Percentiles rank a stretch among this genome's conserved stretches.
Conservation (phyloP, 2,797 vertebrate genomes). For the Chelonia mydas region DNA sequence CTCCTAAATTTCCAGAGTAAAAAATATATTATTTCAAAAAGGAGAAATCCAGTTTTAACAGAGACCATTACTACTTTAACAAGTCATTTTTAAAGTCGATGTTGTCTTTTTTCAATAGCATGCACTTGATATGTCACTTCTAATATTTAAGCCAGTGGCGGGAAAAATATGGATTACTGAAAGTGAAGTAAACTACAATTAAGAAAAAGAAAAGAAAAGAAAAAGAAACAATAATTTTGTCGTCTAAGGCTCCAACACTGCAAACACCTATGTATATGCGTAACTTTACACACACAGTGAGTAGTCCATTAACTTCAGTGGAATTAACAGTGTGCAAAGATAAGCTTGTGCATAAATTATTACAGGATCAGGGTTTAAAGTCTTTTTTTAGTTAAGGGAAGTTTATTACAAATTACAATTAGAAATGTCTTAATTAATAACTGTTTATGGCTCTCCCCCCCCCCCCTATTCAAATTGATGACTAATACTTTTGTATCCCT, state of each 20-base stretch:
- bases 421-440: no score
- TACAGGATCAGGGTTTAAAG: no score
- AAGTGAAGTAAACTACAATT: background rate
- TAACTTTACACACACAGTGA: background rate
- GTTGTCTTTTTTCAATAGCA: background rate
- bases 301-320: background rate
- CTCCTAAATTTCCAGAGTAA: background rate
- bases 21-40: background rate
- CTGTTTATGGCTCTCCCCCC: no score
- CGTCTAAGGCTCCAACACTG: background rate
- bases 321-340: no score
- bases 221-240: background rate
- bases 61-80: background rate
- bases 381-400: no score
- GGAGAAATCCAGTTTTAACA: background rate
- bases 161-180: background rate
- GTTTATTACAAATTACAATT: no score
- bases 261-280: background rate
- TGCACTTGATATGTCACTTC: background rate
- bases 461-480: no score
- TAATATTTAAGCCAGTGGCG: background rate
- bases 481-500: no score
- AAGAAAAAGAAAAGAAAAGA: background rate
- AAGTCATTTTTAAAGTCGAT: background rate
- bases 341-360: no score